Evolutionary conservation across 92 coral and sea anemone genomes (phyloP).

Genomic region (Plumapathes pennacea): DNA sequence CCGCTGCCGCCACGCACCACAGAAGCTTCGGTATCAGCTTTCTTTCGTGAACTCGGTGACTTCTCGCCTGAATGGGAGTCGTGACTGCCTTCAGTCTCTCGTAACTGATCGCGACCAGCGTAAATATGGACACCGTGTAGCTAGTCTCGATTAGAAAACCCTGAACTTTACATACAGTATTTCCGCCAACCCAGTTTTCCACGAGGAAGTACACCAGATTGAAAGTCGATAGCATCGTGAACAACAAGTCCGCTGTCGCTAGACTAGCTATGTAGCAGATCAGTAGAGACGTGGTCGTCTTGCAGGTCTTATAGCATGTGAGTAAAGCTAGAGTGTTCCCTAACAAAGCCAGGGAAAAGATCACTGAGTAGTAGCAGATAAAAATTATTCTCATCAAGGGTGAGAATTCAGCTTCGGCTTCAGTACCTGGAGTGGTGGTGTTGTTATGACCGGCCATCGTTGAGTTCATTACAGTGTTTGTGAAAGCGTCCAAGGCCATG

Average conservation of each 20-base stretch:
- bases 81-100: slow-evolving; percentile 16
- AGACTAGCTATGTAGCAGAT: slow-evolving; percentile 19
- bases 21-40: slow-evolving; percentile 3
- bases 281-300: background rate
- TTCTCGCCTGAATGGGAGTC: slow-evolving; percentile 21
- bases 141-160: slow-evolving; percentile 20
- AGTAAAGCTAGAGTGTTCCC: slow-evolving; percentile 16
- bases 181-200: slow-evolving; percentile 19
- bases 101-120: slow-evolving; percentile 44
- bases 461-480: no score
- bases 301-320: slow-evolving; percentile 17
- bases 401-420: background rate
- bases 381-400: no score
- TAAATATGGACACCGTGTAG: slow-evolving; percentile 29
- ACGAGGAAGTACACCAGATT: slow-evolving; percentile 18
- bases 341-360: slow-evolving; percentile 4
- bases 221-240: slow-evolving; percentile 7
- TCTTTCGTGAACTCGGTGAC: background rate
- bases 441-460: no score
- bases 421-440: slow-evolving; percentile 10
- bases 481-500: no score
- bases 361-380: slow-evolving; percentile 26
- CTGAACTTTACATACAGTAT: slow-evolving; percentile 9
- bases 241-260: slow-evolving; percentile 20
- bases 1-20: slow-evolving; percentile 17